Base-by-base conservation (phyloP, 2,797 vertebrate genomes). In the Neosalanx taihuensis region DNA sequence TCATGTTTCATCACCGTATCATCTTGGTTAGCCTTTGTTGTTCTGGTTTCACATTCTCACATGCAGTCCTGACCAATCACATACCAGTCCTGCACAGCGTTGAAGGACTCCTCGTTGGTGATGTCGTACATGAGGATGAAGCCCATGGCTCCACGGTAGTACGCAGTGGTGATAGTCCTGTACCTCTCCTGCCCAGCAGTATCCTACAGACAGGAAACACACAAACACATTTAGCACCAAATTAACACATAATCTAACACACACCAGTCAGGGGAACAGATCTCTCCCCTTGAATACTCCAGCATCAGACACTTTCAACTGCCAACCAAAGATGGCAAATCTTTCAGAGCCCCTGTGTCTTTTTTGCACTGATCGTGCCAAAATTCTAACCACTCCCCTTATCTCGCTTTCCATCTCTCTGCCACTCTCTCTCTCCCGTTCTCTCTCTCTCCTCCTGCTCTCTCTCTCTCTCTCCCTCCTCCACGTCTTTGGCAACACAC, bases 91-190 rank as follows among this genome's bases (percentile, higher is more conserved):
- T 98, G 96, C 77, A 98, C 96, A 0, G 96, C 97, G 0, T 95
- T 96, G 89, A 98, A 99, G 46, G 97, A 98, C 72, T 99, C 97
- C 85, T 98, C 96, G 0, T 98, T 99, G 85, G 97, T 99, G 90
- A 99, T 98, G 87, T 99, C 97, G 4, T 98, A 99, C 97, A 99
- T 99, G 75, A 99, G 95, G 87, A 99, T 98, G 89, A 98, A 98
- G 83, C 97, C 97, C 97, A 99, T 98, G 79, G 97, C 96, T 0
- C 97, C 97, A 2, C 96, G 89, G 90, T 99, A 99, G 81, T 99
- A 99, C 56, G 97, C 97, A 0, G 97, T 99, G 83, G 97, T 99
- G 91, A 99, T 99, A 79, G 97, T 99, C 69, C 96, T 91, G 89
- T 99, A 98, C 60, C 97, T 93, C 79, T 99, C 97, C 86, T 98